phyloP scores from a whole-genome alignment of 2,113 vertebrate genomes.

The Sylvietta virens region DNA sequence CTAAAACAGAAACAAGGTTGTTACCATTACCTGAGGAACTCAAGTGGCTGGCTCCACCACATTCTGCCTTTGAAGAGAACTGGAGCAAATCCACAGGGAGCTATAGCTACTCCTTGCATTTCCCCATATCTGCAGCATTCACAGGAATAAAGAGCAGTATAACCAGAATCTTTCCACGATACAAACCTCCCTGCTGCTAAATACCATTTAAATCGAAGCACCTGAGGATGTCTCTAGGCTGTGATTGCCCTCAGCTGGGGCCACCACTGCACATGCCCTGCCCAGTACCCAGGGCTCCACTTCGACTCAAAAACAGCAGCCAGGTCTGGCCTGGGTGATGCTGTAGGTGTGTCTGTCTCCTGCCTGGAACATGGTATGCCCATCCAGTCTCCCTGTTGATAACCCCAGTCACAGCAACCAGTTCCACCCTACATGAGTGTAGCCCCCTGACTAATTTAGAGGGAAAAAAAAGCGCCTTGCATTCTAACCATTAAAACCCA shows the following conservation, averaged over 20 bases:
- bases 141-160: accelerated
- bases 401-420: background rate
- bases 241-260: background rate
- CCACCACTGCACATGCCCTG: accelerated
- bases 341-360: accelerated
- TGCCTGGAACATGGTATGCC: background rate
- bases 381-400: background rate
- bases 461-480: background rate
- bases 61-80: background rate
- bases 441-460: accelerated
- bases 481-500: background rate
- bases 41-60: accelerated
- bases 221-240: background rate
- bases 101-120: background rate
- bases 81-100: background rate
- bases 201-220: background rate
- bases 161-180: background rate
- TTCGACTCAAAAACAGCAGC: background rate
- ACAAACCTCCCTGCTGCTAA: background rate
- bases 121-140: accelerated
- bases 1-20: background rate
- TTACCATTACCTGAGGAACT: background rate
- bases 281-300: background rate
- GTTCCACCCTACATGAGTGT: background rate
- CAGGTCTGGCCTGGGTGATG: accelerated